These are phyloP conservation scores for Oncorhynchus tshawytscha DNA, from an alignment of 2,113 vertebrate species.

Conservation along the genomic window DNA sequence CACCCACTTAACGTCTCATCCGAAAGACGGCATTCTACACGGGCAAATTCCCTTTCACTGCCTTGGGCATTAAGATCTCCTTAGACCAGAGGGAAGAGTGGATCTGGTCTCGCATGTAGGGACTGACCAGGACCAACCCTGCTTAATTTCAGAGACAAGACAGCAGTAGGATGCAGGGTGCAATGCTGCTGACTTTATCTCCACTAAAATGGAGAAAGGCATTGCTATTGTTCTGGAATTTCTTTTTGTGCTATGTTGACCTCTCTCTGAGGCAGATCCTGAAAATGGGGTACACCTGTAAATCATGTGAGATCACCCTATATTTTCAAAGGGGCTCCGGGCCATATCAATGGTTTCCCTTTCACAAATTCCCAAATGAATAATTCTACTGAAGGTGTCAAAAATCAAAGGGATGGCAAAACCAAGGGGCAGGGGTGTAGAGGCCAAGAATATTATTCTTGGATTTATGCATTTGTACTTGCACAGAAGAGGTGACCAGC, in stretches of 20 bases:
- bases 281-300: neutral
- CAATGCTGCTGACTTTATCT: neutral
- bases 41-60: no score
- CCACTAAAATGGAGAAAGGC: neutral
- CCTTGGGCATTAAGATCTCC: no score
- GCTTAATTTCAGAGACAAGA: no score
- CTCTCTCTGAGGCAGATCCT: neutral
- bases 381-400: constrained; percentile 15
- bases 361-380: constrained; percentile 9
- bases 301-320: constrained; percentile 9
- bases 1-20: no score
- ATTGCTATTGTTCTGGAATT: neutral
- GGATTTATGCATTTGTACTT: constrained; percentile 2
- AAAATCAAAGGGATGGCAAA: constrained; percentile 23
- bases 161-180: no score
- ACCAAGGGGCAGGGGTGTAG: constrained; percentile 2
- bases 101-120: no score
- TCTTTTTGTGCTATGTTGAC: constrained; percentile 1
- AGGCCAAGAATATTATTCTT: constrained; percentile 13
- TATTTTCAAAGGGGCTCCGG: neutral
- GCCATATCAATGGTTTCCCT: constrained; percentile 5
- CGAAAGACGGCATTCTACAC: no score
- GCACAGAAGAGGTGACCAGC: neutral
- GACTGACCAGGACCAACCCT: no score
- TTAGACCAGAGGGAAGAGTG: no score